Percentiles rank a stretch among this genome's conserved stretches.
Evolutionary conservation across 2,888 invertebrate species (phyloP).

Genomic region (Aethes cnicana): DNA sequence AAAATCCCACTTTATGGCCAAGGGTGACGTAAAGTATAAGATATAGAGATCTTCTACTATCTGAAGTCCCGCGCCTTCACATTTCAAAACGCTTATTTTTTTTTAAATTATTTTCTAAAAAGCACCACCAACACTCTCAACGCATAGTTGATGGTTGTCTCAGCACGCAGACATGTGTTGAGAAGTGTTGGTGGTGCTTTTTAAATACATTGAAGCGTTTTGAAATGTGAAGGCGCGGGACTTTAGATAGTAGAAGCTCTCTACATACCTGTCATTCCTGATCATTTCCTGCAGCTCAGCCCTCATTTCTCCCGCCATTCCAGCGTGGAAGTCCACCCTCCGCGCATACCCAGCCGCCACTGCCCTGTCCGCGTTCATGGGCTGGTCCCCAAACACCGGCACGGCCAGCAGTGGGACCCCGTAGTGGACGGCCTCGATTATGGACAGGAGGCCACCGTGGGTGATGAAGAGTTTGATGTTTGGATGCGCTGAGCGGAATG

Average conservation of each 20-base stretch:
- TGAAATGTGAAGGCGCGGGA: too few relatives aligned
- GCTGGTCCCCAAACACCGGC: slow-evolving; percentile 36
- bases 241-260: not conserved
- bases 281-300: slow-evolving; percentile 18
- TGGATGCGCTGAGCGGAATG: slow-evolving; percentile 26
- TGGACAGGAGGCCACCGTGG: slow-evolving; percentile 34
- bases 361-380: slow-evolving; percentile 28
- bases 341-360: slow-evolving; percentile 22
- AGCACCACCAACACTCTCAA: too few relatives aligned
- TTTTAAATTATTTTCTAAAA: too few relatives aligned
- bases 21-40: too few relatives aligned
- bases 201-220: too few relatives aligned
- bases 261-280: slow-evolving; percentile 17
- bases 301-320: slow-evolving; percentile 15
- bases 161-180: too few relatives aligned
- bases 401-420: slow-evolving; percentile 34
- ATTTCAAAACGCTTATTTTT: too few relatives aligned
- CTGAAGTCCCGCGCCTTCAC: too few relatives aligned
- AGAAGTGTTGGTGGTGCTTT: too few relatives aligned
- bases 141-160: too few relatives aligned
- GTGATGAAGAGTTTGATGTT: slow-evolving; percentile 34
- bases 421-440: slow-evolving; percentile 32
- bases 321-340: slow-evolving; percentile 16
- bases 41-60: too few relatives aligned
- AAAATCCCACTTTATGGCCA: not conserved